A percentile compares a stretch with the other conserved stretches of the same genome.
phyloP scores from a whole-genome alignment of 2,888 invertebrate species.

The Epinotia bilunana region DNA sequence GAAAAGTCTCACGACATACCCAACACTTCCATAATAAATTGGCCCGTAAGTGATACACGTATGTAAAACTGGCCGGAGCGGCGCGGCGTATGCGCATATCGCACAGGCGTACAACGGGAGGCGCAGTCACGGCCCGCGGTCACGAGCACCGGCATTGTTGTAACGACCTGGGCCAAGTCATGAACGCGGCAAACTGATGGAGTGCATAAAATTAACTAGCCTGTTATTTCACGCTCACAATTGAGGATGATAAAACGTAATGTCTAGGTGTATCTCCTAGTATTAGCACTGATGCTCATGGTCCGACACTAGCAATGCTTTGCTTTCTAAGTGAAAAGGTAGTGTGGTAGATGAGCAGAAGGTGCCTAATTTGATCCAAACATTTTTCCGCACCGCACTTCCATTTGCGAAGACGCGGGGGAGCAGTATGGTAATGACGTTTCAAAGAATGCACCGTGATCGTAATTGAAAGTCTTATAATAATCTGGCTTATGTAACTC shows the following conservation, averaged over 20 bases:
- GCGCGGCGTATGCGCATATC: constrained; percentile 50
- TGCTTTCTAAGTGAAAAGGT: neutral
- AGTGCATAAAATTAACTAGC: constrained; percentile 26
- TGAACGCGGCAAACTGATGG: constrained; percentile 19
- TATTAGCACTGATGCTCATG: too few species aligned
- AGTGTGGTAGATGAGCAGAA: neutral
- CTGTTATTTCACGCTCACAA: constrained; percentile 23
- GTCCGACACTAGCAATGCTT: neutral
- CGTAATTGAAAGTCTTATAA: neutral
- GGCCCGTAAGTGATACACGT: constrained; percentile 8
- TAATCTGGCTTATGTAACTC: constrained; percentile 7
- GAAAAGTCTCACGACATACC: neutral
- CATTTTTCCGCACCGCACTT: neutral
- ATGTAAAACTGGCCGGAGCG: constrained; percentile 20
- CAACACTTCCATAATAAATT: constrained; percentile 22
- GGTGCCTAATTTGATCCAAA: neutral
- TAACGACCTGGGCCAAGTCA: constrained; percentile 52
- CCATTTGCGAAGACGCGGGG: neutral
- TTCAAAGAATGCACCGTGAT: neutral
- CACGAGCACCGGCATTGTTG: constrained; percentile 66
- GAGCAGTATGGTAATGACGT: neutral
- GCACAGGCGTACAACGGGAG: constrained; percentile 54
- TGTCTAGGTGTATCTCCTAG: neutral
- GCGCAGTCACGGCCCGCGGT: constrained; percentile 73
- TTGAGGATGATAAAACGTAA: neutral